Conservation (phyloP, 2,113 vertebrate species). For the Pedetes capensis region DNA sequence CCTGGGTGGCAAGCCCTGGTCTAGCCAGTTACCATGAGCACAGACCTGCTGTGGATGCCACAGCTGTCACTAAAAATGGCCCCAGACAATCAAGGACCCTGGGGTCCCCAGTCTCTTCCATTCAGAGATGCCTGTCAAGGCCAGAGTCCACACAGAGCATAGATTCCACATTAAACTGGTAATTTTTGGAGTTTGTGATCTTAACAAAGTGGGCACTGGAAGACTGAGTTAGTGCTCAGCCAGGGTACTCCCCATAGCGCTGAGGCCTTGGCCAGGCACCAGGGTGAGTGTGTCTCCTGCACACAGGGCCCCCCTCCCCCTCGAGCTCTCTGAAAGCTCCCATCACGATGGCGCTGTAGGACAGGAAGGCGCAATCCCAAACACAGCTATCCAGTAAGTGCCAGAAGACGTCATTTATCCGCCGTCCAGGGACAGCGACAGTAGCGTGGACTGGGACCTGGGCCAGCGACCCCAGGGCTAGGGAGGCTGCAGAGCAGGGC, state of each 20-base stretch:
- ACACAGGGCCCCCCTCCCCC: neutral
- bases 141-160: neutral
- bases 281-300: neutral
- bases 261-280: neutral
- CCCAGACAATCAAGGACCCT: neutral
- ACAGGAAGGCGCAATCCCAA: neutral
- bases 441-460: neutral
- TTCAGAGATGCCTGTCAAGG: rapidly evolving
- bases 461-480: neutral
- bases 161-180: constrained; percentile 31
- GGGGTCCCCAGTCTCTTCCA: rapidly evolving
- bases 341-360: rapidly evolving
- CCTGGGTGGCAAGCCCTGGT: neutral
- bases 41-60: neutral
- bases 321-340: neutral
- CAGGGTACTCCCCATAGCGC: rapidly evolving
- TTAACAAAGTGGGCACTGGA: neutral
- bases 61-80: rapidly evolving
- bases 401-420: rapidly evolving
- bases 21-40: neutral
- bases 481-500: neutral
- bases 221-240: neutral
- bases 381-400: neutral
- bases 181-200: neutral
- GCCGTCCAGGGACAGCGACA: neutral